Evolutionary conservation across 2,113 vertebrate genomes (phyloP), one percentile per base, ranked within the genome.

Genomic region (Pollimyrus isidori): DNA sequence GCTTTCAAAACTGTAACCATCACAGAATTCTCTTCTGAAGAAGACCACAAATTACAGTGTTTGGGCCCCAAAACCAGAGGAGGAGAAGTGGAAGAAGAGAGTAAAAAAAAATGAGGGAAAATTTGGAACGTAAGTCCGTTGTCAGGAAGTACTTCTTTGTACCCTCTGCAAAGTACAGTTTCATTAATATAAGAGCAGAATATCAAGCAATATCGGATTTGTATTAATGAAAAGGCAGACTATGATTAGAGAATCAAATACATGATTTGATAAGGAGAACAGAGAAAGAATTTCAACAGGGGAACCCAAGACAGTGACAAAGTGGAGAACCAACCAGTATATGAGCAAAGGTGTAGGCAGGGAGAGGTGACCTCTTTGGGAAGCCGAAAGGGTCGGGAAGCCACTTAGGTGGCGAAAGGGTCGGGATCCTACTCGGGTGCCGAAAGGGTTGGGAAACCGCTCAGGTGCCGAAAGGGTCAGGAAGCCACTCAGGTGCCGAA

Each of bases 1-100:
- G 96, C 95, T 93, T 97, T 97, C 95, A 97, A 96, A 97, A 97
- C 97, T 48, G 95, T 96, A 98, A 94, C 96, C 97, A 96, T 96
- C 95, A 73, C 95, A 97, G 95, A 97, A 97, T 97, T 96, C 93
- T 96, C 97, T 96, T 97, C 97, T 97, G 85, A 92, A 91, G 95
- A 95, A 96, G 92, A 96, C 93, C 93, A 89, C 90, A 93, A 95
- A 95, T 95, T 93, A 94, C 92, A 94, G 94, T 94, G 92, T 93
- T 92, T 94, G 92, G 93, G 93, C 89, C 90, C 94, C 93, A 92
- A 93, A 94, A 93, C 93, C 92, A 90, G 92, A 94, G 87, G 92
- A 93, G 87, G 88, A 93, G 93, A 92, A 94, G 94, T 89, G 92
- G 93, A 94, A 94, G 93, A 93, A 92, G 92, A 93, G 87, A 89